Evolutionary conservation across 2,888 invertebrate species (phyloP).

Genomic region (Drosophila neonasuta): DNA sequence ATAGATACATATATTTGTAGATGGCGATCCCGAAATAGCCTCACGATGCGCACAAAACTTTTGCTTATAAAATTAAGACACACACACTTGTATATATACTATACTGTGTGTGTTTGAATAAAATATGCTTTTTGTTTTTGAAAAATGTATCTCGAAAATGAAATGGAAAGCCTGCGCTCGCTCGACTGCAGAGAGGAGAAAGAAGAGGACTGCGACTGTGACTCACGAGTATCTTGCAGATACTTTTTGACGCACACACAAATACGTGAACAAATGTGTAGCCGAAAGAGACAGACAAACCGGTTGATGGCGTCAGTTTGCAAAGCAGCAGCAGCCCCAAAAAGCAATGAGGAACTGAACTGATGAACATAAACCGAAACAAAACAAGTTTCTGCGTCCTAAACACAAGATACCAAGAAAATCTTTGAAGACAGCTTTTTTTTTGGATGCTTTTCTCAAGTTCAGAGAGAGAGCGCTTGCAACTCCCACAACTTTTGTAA

Average conservation of each 20-base stretch:
- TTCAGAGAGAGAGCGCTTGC: conserved; percentile 24
- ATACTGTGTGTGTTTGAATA: conserved; percentile 17
- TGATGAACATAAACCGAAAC: conserved; percentile 20
- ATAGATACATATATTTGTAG: conserved; percentile 1
- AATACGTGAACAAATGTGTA: conserved; percentile 45
- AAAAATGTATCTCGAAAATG: conserved; percentile 50
- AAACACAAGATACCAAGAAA: conserved; percentile 18
- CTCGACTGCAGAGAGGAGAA: conserved; percentile 20
- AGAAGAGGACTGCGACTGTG: conserved; percentile 27
- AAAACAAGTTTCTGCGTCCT: conserved; percentile 47
- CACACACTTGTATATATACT: neutral
- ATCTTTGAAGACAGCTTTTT: conserved; percentile 8
- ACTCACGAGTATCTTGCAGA: conserved; percentile 54
- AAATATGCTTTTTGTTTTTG: conserved; percentile 42
- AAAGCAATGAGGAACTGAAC: conserved; percentile 39
- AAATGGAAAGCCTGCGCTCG: conserved; percentile 56
- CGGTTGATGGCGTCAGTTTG: conserved; percentile 78
- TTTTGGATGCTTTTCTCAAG: conserved; percentile 43
- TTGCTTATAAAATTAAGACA: conserved; percentile 10
- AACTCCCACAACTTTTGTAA: conserved; percentile 5
- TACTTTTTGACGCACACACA: conserved; percentile 35
- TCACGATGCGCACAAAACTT: conserved; percentile 42
- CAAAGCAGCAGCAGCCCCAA: conserved; percentile 34
- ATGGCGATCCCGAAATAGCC: conserved; percentile 52
- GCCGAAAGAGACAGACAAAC: conserved; percentile 66